phyloP scores from a whole-genome alignment of 2,888 invertebrate species.

The Arctia plantaginis region DNA sequence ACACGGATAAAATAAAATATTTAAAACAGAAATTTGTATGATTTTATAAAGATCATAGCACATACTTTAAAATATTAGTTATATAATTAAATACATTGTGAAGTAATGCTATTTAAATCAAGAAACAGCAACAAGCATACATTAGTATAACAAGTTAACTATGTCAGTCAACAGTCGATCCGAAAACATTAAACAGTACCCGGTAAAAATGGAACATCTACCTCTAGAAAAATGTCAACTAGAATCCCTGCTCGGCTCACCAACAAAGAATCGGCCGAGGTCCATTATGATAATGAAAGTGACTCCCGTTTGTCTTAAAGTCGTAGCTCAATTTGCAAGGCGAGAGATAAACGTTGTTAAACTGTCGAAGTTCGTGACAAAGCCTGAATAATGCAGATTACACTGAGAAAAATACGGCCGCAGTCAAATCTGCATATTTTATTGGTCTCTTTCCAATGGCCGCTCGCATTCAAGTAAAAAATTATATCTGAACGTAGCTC shows the following conservation, averaged over 20 bases:
- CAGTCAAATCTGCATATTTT: constrained; percentile 86
- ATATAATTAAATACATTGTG: not conserved
- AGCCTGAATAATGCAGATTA: constrained; percentile 87
- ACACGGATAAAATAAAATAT: too few species aligned
- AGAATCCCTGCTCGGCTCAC: constrained; percentile 76
- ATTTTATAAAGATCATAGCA: too few species aligned
- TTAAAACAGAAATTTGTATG: not conserved
- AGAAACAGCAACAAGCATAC: not conserved
- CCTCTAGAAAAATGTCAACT: constrained; percentile 67
- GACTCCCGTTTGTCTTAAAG: constrained; percentile 87
- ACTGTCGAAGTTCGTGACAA: constrained; percentile 87
- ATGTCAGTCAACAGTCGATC: constrained; percentile 18
- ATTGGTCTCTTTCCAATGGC: constrained; percentile 82
- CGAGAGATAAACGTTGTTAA: constrained; percentile 87
- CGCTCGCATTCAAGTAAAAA: constrained; percentile 67
- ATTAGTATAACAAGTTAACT: constrained; percentile 17
- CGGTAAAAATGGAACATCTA: constrained; percentile 51
- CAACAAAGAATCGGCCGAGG: constrained; percentile 83
- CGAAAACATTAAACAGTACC: constrained; percentile 45
- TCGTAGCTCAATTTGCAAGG: constrained; percentile 87
- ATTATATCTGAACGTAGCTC: constrained; percentile 59
- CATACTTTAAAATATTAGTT: too few species aligned
- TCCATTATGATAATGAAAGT: constrained; percentile 86
- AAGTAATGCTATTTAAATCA: not conserved
- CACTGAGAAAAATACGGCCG: constrained; percentile 85